A percentile compares a stretch with the other conserved stretches of the same genome.
Conservation (phyloP, 2,113 vertebrate genomes). For the Gyps fulvus region DNA sequence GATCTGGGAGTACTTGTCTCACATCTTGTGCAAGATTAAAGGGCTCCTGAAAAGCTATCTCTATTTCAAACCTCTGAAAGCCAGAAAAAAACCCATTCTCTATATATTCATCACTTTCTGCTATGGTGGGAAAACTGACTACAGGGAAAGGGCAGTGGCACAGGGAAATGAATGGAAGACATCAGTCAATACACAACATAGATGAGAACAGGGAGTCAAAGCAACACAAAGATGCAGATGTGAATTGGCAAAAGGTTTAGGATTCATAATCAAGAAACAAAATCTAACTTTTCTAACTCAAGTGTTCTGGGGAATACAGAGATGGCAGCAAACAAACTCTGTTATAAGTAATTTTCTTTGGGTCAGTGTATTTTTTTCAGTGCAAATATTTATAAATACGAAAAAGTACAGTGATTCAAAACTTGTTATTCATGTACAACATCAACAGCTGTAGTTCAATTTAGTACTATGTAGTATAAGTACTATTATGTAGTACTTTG, state of each 20-base stretch:
- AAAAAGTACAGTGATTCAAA: not conserved
- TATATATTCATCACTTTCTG: not conserved
- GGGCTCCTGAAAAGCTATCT: not conserved
- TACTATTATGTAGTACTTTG: not conserved
- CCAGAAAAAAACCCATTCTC: not conserved
- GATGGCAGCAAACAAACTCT: not conserved
- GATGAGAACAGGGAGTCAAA: not conserved
- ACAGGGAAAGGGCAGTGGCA: not conserved
- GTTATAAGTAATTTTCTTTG: not conserved
- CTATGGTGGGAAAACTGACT: not conserved
- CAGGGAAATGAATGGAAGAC: not conserved
- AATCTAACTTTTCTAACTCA: not conserved
- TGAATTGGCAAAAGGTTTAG: not conserved
- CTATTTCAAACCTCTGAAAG: not conserved
- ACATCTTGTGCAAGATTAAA: not conserved
- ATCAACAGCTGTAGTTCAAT: not conserved
- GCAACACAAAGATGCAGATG: not conserved
- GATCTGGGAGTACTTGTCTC: not conserved
- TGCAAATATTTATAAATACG: not conserved
- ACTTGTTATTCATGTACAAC: not conserved
- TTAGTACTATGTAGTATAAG: too few species aligned
- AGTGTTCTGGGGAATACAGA: not conserved
- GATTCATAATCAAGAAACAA: not conserved
- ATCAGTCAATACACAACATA: accelerated
- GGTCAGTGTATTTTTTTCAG: not conserved